Percentiles rank a stretch among this genome's conserved stretches.
phyloP scores from a whole-genome alignment of 2,797 vertebrate genomes.

The Sebastes miniatus region DNA sequence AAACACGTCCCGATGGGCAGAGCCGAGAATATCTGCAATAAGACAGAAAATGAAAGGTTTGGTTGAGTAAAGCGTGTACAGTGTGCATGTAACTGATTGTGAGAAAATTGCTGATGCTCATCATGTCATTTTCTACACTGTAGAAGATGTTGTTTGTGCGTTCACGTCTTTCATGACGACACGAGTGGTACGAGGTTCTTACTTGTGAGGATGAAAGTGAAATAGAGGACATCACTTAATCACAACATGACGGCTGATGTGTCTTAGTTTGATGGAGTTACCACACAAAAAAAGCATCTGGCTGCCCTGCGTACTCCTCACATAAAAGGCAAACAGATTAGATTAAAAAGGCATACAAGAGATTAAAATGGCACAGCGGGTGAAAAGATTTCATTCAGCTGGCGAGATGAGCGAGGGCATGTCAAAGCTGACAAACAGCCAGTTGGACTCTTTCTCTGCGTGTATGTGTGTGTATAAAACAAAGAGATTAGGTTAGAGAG shows the following conservation, averaged over 20 bases:
- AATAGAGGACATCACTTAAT: background rate
- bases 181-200: background rate
- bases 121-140: background rate
- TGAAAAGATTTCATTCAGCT: conserved; percentile 34
- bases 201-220: background rate
- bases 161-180: background rate
- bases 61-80: background rate
- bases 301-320: background rate
- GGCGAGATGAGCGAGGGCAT: conserved; percentile 8
- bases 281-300: conserved; percentile 16
- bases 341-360: conserved; percentile 40
- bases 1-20: background rate
- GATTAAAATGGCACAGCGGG: conserved; percentile 48
- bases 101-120: background rate
- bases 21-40: background rate
- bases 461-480: background rate
- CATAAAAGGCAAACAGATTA: conserved; percentile 40
- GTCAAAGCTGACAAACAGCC: conserved; percentile 27
- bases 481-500: background rate
- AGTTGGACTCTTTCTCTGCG: conserved; percentile 13
- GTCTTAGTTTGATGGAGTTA: conserved; percentile 27
- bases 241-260: background rate
- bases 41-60: background rate
- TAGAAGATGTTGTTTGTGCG: background rate
- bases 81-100: background rate